These are phyloP conservation scores for Glaucidium brasilianum DNA, from an alignment of 2,113 vertebrate species.

Conservation along the genomic window DNA sequence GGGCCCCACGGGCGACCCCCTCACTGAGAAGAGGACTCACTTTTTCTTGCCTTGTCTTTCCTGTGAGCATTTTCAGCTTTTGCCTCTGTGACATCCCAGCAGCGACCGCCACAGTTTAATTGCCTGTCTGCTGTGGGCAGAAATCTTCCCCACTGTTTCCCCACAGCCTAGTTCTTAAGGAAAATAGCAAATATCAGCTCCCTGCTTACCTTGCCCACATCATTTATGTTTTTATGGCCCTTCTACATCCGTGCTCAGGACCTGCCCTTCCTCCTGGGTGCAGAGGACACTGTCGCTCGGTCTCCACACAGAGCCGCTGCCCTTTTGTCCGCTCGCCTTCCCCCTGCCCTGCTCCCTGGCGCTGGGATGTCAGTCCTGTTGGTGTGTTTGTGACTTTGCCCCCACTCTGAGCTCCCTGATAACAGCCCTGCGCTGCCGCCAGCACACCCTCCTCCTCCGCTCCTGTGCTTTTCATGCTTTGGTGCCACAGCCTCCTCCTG, in stretches of 20 bases:
- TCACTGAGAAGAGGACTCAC: neutral
- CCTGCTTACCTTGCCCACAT: neutral
- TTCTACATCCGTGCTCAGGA: fast-evolving
- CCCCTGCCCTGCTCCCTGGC: neutral
- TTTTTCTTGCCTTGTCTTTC: neutral
- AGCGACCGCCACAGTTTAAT: neutral
- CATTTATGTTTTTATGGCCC: neutral
- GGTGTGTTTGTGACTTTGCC: too few relatives aligned
- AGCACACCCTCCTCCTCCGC: neutral
- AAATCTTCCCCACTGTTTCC: neutral
- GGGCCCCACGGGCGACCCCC: neutral
- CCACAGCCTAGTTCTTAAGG: neutral
- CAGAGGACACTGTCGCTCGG: neutral
- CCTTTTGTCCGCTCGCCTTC: neutral
- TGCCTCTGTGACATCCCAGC: neutral
- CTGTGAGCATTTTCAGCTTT: neutral
- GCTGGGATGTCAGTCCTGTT: neutral
- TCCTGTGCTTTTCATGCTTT: neutral
- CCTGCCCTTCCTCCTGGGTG: neutral
- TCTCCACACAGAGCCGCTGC: neutral
- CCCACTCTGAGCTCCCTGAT: neutral
- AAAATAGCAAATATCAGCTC: neutral
- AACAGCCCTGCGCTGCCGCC: neutral
- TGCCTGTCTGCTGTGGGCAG: too few relatives aligned
- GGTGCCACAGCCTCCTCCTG: fast-evolving